phyloP scores from a whole-genome alignment of 2,888 invertebrate species.

The Nineta flava region DNA sequence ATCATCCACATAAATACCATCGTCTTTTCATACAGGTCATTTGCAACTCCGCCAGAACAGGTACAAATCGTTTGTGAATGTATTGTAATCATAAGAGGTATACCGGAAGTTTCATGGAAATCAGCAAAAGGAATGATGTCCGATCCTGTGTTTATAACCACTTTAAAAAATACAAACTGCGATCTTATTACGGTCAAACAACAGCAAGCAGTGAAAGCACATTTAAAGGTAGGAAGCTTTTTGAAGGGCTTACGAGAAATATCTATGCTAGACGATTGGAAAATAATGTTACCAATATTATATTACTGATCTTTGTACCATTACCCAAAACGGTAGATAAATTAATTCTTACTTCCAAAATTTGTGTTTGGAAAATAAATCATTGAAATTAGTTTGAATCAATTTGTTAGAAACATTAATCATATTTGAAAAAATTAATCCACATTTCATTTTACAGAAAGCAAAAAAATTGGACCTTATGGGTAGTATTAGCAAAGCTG shows the following conservation, averaged over 20 bases:
- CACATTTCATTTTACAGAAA: constrained; percentile 18
- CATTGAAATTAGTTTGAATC: neutral
- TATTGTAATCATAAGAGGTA: constrained; percentile 67
- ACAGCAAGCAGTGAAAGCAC: constrained; percentile 50
- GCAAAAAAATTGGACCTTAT: constrained; percentile 65
- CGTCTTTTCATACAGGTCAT: constrained; percentile 38
- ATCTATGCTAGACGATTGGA: no score
- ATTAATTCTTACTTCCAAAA: no score
- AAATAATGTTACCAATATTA: no score
- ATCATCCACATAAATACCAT: neutral
- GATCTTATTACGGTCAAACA: constrained; percentile 57
- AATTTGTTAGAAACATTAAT: no score
- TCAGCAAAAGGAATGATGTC: constrained; percentile 85
- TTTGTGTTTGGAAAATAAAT: no score
- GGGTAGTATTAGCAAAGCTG: constrained; percentile 71
- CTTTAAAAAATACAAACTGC: constrained; percentile 74
- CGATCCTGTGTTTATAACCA: constrained; percentile 67
- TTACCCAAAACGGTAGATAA: no score
- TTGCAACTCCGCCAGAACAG: constrained; percentile 79
- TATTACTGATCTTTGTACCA: no score
- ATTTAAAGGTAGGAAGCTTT: constrained; percentile 50
- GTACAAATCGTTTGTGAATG: constrained; percentile 85
- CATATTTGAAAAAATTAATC: no score
- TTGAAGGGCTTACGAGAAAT: no score
- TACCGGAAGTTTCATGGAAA: constrained; percentile 81